Evolutionary conservation across 1,140 invertebrate genomes (phyloP), one percentile per base, ranked within the genome.

Genomic region (Lordiphosa mommai): DNA sequence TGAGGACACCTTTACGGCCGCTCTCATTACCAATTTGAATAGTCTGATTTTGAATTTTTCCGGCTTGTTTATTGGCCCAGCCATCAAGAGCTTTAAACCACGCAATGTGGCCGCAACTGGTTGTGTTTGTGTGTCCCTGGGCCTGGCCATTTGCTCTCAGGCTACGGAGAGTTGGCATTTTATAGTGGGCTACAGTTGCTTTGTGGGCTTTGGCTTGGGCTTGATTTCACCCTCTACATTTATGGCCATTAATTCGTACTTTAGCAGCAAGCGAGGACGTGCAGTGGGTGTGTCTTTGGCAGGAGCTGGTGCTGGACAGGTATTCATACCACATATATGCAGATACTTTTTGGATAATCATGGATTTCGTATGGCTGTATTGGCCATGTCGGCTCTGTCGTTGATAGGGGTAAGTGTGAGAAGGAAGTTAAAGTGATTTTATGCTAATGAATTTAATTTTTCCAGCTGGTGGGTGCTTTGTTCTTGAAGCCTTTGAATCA

Each of bases 191-290:
- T 95, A 94, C 72, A 93, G 94, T 74, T 64, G 94, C 51, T 89
- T 94, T 50, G 87, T 88, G 8, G 88, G 88, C 12, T 69, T 93
- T 29, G 93, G 93, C 12, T 88, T 93, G 51, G 92, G 92, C 29
- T 88, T 94, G 7, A 91, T 93, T 30, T 92, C 92, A 60, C 91
- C 93, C n/a, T 91, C 93, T 1, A 92, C 92, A n/a, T 93, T 92
- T 70, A 90, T 95, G 47, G 92, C 94, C 2, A 89, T 95, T 3
- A 94, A 94, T 74, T 91, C 92, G 0, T 95, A 94, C 74, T 95
- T 95, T 60, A 91, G 89, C 30, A 89, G 90, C 51, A 92, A 91
- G 79, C 92, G 94, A 44, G 92, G 92, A 33, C 89, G 91, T 17
- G 94, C 94, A 1, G 92, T 94, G 40, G 93, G 94, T 4, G 77